These are phyloP conservation scores for Gymnoscopelus braueri DNA, from an alignment of 2,797 vertebrate genomes.

Conservation along the genomic window DNA sequence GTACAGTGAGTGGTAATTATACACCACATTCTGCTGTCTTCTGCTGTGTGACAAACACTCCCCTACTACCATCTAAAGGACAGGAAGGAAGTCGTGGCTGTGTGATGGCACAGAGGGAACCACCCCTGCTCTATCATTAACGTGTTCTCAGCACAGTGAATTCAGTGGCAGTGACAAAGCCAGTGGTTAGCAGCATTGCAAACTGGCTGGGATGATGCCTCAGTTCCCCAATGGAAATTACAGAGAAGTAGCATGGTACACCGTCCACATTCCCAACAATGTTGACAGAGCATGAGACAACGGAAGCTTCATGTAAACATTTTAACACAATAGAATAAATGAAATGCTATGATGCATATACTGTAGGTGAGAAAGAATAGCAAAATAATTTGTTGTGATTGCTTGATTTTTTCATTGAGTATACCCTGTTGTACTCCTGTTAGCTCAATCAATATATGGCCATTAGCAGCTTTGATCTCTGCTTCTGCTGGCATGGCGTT, in stretches of 20 bases:
- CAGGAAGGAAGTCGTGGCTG: conserved; percentile 42
- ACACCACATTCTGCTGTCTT: conserved; percentile 61
- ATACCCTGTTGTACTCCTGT: too few species aligned
- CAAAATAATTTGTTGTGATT: too few species aligned
- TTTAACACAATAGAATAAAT: conserved; percentile 24
- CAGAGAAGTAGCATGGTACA: conserved; percentile 32
- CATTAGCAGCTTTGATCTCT: too few species aligned
- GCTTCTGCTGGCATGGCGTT: too few species aligned
- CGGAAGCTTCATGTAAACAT: conserved; percentile 14
- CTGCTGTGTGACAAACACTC: conserved; percentile 70
- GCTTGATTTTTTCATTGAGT: too few species aligned
- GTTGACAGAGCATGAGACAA: conserved; percentile 37
- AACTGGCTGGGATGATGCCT: conserved; percentile 34
- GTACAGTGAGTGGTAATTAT: conserved; percentile 75
- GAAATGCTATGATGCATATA: conserved; percentile 8
- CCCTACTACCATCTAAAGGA: conserved; percentile 49
- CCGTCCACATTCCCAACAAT: conserved; percentile 8
- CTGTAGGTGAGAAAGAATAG: too few species aligned
- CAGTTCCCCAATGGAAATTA: conserved; percentile 53
- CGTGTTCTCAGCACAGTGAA: conserved; percentile 38
- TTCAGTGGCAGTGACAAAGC: conserved; percentile 40
- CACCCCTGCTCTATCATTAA: conserved; percentile 51
- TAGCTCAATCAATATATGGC: too few species aligned
- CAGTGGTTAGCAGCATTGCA: conserved; percentile 23
- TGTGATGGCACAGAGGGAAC: conserved; percentile 20